Base-by-base conservation (phyloP, 2,113 vertebrate genomes). In the Petrocephalus microphthalmus region DNA sequence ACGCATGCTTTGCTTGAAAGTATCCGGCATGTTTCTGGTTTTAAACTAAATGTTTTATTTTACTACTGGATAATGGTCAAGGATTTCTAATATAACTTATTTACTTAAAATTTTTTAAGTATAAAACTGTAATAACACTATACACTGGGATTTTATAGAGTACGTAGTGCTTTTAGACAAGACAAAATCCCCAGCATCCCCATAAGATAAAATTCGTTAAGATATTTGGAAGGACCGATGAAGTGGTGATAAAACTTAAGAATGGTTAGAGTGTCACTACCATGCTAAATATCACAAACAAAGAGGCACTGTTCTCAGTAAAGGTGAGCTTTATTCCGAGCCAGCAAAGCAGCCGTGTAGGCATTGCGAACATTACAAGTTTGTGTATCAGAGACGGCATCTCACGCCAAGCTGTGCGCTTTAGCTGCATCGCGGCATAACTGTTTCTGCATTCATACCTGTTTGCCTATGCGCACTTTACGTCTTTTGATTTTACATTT, bases 251-350 rank as follows among this genome's bases (percentile, higher is more conserved):
- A 37, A 42, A 78, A 37, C 33, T 19, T 42, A 37, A 19, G 3
- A 74, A 37, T 74, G 25, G 67, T 33, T 74, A 74, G 3, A 2
- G 67, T 74, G 67, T 37, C 15, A 74, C 33, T 74, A 74, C 37
- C 67, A 33, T 74, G 15, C 33, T 42, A 78, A 42, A 78, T 37
- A 37, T 37, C 29, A 19, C 29, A 78, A 78, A 19, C 42, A 37
- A 78, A 74, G 15, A 74, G 11, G 10, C 52, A 7, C 5, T 37
- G 51, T 52, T 33, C 15, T 85, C n/a, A 20, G 52, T 49, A 85
- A 19, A 54, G 84, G 22, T 33, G 51, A 85, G 84, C 84, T 85
- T 85, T 85, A 85, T 85, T 85, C 22, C 22, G 82, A 52, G 45
- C 10, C 82, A 51, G 49, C 49, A 84, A 47, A 84, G 82, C 82